Evolutionary conservation across 2,888 invertebrate genomes (phyloP).

Genomic region (Leptinotarsa juncta): DNA sequence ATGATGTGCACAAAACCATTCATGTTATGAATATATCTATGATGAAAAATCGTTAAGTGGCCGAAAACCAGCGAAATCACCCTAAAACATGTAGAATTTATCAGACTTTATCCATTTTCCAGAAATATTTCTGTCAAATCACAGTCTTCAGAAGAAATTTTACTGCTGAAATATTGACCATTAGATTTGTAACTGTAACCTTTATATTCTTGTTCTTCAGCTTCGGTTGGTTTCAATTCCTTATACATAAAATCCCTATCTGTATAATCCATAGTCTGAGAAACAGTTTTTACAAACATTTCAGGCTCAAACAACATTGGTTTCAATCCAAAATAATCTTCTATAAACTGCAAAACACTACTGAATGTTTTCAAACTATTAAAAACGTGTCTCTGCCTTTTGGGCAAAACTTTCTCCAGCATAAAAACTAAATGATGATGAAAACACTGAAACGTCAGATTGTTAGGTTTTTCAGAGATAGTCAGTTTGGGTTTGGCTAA

Average conservation of each 20-base stretch:
- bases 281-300: conserved; percentile 50
- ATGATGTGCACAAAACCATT: too few species aligned
- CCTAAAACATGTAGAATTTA: too few species aligned
- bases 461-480: conserved; percentile 69
- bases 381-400: conserved; percentile 79
- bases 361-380: conserved; percentile 79
- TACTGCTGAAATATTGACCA: conserved; percentile 60
- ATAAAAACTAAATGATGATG: conserved; percentile 98
- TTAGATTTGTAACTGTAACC: conserved; percentile 48
- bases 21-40: too few species aligned
- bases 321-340: conserved; percentile 69
- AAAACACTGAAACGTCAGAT: conserved; percentile 82
- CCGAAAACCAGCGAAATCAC: too few species aligned
- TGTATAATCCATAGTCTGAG: conserved; percentile 53
- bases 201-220: conserved; percentile 33
- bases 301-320: conserved; percentile 60
- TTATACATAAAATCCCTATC: conserved; percentile 52
- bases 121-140: conserved; percentile 58
- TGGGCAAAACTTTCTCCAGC: conserved; percentile 85
- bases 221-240: conserved; percentile 46
- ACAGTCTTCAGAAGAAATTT: conserved; percentile 49
- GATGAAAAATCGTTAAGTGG: too few species aligned
- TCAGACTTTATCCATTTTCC: conserved; percentile 52
- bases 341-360: conserved; percentile 78
- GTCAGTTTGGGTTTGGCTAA: conserved; percentile 32